Evolutionary conservation across 2,113 vertebrate genomes (phyloP), one percentile per base, ranked within the genome.

Genomic region (Caranx ignobilis): DNA sequence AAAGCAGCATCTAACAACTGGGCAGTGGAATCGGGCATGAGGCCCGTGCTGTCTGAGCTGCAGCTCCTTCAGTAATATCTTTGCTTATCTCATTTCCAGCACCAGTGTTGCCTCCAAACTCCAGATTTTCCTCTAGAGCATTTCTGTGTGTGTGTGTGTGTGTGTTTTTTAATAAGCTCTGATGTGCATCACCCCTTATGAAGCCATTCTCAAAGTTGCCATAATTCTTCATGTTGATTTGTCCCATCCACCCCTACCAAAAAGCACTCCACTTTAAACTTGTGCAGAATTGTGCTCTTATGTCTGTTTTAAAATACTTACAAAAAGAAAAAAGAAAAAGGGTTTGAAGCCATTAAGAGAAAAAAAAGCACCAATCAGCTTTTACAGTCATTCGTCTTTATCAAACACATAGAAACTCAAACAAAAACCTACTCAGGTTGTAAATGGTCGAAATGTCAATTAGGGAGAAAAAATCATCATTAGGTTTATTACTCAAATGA

Each of bases 381-480:
- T 83, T 63, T 76, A 61, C 70, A 62, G 82, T 87, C 90, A 75
- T 93, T 87, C 68, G 47, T 91, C 91, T 94, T 84, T 91, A 91
- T 94, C 88, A 91, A 93, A 88, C 92, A 91, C 85, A 77, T 75
- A 89, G 86, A 87, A 90, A 83, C 89, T 92, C 90, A 87, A 89
- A 92, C 91, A 90, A 89, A 90, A 92, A 89, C 84, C 89, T 86
- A 91, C 93, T 94, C 91, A 91, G 93, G 91, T 95, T 93, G 86
- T 93, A 94, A 94, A 95, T 94, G 92, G 93, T 93, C 91, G 89
- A 94, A 94, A 95, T 95, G 94, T 95, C 92, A 95, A 94, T 95
- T 95, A 93, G 84, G 21, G 64, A 59, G 88, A 86, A 88, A 90
- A 92, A 89, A 85, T 87, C 83, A 89, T 91, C 90, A 93, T 92